These are phyloP conservation scores for Synchiropus splendidus DNA, from an alignment of 2,113 vertebrate species.

Conservation along the genomic window DNA sequence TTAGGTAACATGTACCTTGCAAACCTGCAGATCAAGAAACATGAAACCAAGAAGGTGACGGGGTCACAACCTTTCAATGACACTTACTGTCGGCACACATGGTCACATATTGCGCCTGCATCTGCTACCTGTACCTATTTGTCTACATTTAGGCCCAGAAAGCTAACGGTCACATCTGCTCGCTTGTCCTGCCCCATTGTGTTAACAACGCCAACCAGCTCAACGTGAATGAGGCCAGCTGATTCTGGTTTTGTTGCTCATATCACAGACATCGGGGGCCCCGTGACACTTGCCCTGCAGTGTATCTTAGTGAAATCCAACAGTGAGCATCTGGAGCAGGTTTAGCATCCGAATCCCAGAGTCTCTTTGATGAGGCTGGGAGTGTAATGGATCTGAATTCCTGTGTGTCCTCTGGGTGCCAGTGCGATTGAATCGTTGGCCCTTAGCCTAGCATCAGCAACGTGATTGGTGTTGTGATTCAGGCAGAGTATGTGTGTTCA, in stretches of 20 bases:
- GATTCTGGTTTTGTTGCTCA: constrained; percentile 15
- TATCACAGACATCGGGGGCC: constrained; percentile 17
- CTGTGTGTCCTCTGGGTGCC: constrained; percentile 40
- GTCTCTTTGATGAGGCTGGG: constrained; percentile 55
- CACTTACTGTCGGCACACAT: too few relatives aligned
- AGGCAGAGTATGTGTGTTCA: constrained; percentile 21
- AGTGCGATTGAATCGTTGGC: constrained; percentile 41
- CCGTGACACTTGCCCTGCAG: constrained; percentile 36
- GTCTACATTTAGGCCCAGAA: background rate
- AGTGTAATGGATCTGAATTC: constrained; percentile 49
- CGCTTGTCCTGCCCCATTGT: constrained; percentile 18
- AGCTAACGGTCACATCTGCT: constrained; percentile 34
- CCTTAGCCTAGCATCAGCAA: constrained; percentile 37
- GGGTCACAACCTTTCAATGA: too few relatives aligned
- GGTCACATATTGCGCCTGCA: too few relatives aligned
- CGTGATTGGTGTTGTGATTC: constrained; percentile 47
- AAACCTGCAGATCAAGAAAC: too few relatives aligned
- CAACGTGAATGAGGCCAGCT: constrained; percentile 4
- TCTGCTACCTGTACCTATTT: constrained; percentile 20
- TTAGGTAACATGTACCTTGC: too few relatives aligned
- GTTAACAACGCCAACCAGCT: constrained; percentile 9
- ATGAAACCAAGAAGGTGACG: too few relatives aligned
- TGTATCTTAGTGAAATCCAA: constrained; percentile 46
- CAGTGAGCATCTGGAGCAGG: constrained; percentile 56
- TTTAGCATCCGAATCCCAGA: constrained; percentile 42